Evolutionary conservation across 2,888 invertebrate species (phyloP), one percentile per base, ranked within the genome.

Genomic region (Crossocerus cetratus): DNA sequence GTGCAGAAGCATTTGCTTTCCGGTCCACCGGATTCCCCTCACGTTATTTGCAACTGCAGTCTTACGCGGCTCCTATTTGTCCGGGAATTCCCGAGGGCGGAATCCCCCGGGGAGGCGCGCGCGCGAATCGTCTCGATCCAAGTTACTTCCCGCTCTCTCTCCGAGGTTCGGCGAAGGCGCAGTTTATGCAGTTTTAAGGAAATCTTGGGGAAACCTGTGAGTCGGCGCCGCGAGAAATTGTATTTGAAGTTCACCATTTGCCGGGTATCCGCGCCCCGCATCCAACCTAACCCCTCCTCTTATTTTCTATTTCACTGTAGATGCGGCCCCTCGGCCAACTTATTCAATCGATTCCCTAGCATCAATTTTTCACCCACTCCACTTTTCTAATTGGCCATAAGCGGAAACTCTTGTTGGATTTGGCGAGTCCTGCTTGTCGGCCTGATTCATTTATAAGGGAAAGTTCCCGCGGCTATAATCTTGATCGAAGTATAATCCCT

Each of bases 61-160:
- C 66, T 75, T 70, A 59, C 59, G 16, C 22, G 60, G 23, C 55
- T 67, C n/a, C 69, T 72, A 78, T 78, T 76, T 76, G 69, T 78
- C 44, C 73, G 21, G 72, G 69, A 78, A 74, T 81, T 81, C 65
- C 65, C 69, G 32, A 32, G 65, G 59, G 62, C 64, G 68, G 66
- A 65, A 67, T 75, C 72, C 72, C 56, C 32, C 54, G 14, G 3
- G 53, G 45, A 61, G 44, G 42, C 23, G 49, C 23, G 53, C 44
- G 22, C 20, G 32, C 32, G 32, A 32, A 57, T 56, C 58, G 20
- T 11, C 62, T 23, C 0, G 23, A 2, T 32, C 11, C 32, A 11
- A 32, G 32, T 32, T 32, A 32, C 32, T 32, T 32, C 32, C 32
- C n/a, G n/a, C 32, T 42, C 11, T 4, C 22, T n/a, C 44, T n/a